Base-by-base conservation (phyloP, 2,113 vertebrate species). In the Gymnocephalus cernua region DNA sequence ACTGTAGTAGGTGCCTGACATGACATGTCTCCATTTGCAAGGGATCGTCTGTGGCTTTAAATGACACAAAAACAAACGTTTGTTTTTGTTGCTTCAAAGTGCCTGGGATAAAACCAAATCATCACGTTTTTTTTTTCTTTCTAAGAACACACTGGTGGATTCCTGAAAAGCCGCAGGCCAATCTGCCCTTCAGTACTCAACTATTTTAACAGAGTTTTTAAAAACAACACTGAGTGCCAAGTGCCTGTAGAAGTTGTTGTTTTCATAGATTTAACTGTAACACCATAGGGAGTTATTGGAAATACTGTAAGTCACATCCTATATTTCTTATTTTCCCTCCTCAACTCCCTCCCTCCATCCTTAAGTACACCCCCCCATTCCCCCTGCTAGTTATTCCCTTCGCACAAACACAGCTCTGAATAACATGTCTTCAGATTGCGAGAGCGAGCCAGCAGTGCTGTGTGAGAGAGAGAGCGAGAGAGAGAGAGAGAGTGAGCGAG, bases 191-290 rank as follows among this genome's bases (percentile, higher is more conserved):
- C 48, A 41, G 32, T 12, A 13, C 79, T 65, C 48, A 47, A 80
- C 75, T 67, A 38, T 74, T 83, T 63, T 41, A 71, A 67, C 70
- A 61, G 58, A 58, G 54, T 61, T 62, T 44, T 57, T 69, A 75
- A 91, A 91, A 90, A 92, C 88, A 93, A 88, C 80, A 75, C 77
- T 2, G n/a, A 48, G 7, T 72, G 86, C 84, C 91, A 91, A 86
- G 48, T 32, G 25, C 38, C 62, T 41, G 13, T 21, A 54, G 68
- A 77, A 69, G n/a, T 41, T 4, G 29, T 70, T 80, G 45, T 66
- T 76, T 80, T 72, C 18, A 45, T 62, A 25, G 23, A 16, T 65
- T 59, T 61, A 74, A 70, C 67, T 62, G 53, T 13, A n/a, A 47
- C 9, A 67, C 76, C 48, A 45, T 35, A 78, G 63, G 77, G 83